A percentile compares a stretch with the other conserved stretches of the same genome.
Evolutionary conservation across 2,113 vertebrate species (phyloP).

Genomic region (Muntiacus reevesi): DNA sequence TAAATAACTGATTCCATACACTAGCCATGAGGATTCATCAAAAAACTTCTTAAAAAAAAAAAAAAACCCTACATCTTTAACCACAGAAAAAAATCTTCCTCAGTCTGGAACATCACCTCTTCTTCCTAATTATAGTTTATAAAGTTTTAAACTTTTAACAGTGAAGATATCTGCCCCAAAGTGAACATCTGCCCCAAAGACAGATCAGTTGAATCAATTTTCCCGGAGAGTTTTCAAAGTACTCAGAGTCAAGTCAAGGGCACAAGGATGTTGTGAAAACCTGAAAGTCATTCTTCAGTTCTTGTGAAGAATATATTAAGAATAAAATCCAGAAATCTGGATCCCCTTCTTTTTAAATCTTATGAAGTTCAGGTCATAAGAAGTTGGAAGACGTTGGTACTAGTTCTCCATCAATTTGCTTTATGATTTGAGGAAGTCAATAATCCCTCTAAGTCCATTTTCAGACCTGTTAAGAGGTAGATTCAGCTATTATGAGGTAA

Average conservation of each 20-base stretch:
- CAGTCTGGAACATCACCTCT: not conserved
- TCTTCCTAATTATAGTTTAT: not conserved
- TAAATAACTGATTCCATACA: not conserved
- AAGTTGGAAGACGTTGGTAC: not conserved
- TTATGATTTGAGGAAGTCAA: not conserved
- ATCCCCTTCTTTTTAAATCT: not conserved
- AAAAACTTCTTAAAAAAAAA: not conserved
- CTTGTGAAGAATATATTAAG: not conserved
- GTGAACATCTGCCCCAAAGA: not conserved
- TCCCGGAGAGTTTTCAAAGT: not conserved
- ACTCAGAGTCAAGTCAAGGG: not conserved
- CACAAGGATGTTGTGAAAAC: not conserved
- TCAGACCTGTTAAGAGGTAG: not conserved
- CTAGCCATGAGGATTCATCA: not conserved
- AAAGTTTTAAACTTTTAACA: not conserved
- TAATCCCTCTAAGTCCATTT: not conserved
- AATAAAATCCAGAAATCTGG: not conserved
- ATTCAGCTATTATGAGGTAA: not conserved
- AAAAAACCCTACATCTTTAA: not conserved
- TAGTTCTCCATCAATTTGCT: not conserved
- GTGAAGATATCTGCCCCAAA: not conserved
- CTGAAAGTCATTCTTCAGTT: not conserved
- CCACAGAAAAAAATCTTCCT: not conserved
- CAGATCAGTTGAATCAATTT: not conserved
- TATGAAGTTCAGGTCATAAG: not conserved